phyloP scores from a whole-genome alignment of 1,140 invertebrate species.

The Pachypeltis micranthus region DNA sequence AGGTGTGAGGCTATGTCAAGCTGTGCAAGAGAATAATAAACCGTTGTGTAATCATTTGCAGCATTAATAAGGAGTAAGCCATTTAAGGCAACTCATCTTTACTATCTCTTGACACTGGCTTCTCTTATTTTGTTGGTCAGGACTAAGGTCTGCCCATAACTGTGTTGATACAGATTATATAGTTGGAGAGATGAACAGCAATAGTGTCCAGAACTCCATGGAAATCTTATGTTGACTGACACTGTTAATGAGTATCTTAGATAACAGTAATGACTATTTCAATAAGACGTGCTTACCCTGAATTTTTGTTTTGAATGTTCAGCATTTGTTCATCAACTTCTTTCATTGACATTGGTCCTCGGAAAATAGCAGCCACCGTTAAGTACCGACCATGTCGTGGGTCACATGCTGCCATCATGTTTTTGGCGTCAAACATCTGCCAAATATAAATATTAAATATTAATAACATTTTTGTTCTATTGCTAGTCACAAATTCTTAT shows the following conservation, averaged over 20 bases:
- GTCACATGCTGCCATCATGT: slow-evolving; percentile 60
- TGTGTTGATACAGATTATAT: no score
- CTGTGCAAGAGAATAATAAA: no score
- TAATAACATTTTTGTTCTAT: background rate
- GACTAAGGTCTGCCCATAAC: no score
- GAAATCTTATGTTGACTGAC: background rate
- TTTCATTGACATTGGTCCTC: slow-evolving; percentile 65
- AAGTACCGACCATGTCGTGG: slow-evolving; percentile 57
- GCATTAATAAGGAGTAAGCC: no score
- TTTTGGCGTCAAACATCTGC: slow-evolving; percentile 60
- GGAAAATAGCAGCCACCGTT: slow-evolving; percentile 60
- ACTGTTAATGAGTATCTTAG: no score
- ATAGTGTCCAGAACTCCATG: background rate
- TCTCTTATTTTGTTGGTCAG: no score
- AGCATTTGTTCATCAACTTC: slow-evolving; percentile 62
- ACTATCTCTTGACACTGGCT: no score
- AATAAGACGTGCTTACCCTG: slow-evolving; percentile 25
- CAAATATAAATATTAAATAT: background rate
- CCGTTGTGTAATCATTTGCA: no score
- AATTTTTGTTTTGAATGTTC: slow-evolving; percentile 77
- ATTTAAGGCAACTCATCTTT: no score
- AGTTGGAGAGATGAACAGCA: background rate
- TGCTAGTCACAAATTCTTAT: background rate
- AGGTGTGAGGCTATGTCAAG: no score
- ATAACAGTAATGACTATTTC: slow-evolving; percentile 1